Base-by-base conservation (phyloP, 2,113 vertebrate genomes). In the Rhynchomys soricoides region DNA sequence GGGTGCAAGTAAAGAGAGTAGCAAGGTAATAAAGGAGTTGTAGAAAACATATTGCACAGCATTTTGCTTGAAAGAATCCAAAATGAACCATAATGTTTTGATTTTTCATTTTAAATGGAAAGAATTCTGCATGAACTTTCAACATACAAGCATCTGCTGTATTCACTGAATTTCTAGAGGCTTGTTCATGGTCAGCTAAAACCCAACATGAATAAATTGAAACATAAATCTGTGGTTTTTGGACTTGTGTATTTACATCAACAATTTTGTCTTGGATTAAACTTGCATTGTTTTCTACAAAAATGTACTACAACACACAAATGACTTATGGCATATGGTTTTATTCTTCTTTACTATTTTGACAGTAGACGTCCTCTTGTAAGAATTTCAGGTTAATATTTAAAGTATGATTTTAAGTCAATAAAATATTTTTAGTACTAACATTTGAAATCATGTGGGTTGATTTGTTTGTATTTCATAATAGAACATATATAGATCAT, bases 81-180 rank as follows among this genome's bases (percentile, higher is more conserved):
- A 93, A 97, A 89, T 93, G 31, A 94, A 24, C 40, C 64, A 79
- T 92, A 95, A 43, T 88, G 45, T 90, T 94, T 96, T 89, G 12
- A 94, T 48, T 91, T 94, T 94, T 93, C 74, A 93, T 96, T 85
- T 96, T 94, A 95, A 97, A 95, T 90, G 95, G 79, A 96, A 97
- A 57, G 34, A 92, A 59, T 34, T 94, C 79, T 92, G 79, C 29
- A 92, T 97, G 94, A 98, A 97, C 97, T 97, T 97, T 97, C 96
- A 92, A 93, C 90, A 86, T 82, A 37, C 0, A 22, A 96, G 90
- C 95, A 94, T 64, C 91, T 68, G 78, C 34, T 86, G 79, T 78
- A 43, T 82, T 93, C 62, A 96, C 57, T 90, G n/a, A 74, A 95
- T 97, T 98, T 97, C 40, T 77, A 95, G 34, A 93, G 24, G 3